These are phyloP conservation scores for Drosophila busckii DNA, from an alignment of 1,140 invertebrate species.

Conservation along the genomic window DNA sequence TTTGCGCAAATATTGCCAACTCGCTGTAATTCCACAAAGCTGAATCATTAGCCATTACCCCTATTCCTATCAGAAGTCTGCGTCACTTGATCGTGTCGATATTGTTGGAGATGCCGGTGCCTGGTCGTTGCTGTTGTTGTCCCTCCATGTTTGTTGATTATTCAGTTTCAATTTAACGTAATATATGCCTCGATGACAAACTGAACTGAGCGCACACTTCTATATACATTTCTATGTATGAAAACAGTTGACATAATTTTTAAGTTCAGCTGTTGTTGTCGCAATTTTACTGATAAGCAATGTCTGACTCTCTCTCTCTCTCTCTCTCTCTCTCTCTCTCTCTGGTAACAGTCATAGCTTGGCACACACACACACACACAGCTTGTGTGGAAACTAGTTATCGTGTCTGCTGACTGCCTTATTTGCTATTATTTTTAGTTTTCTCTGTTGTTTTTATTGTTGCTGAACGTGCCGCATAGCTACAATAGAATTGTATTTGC, in stretches of 20 bases:
- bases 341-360: slow-evolving; percentile 8
- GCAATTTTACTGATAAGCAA: slow-evolving; percentile 45
- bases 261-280: slow-evolving; percentile 21
- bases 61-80: neutral
- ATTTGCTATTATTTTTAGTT: too few relatives aligned
- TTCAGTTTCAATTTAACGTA: slow-evolving; percentile 6
- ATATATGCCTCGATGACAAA: slow-evolving; percentile 5
- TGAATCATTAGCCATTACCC: slow-evolving; percentile 6
- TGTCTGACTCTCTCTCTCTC: slow-evolving; percentile 15
- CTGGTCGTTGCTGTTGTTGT: slow-evolving; percentile 4
- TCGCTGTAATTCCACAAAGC: neutral
- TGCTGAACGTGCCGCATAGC: slow-evolving; percentile 16
- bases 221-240: too few relatives aligned
- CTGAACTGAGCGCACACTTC: too few relatives aligned
- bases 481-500: neutral
- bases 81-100: slow-evolving; percentile 15
- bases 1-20: neutral
- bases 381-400: too few relatives aligned
- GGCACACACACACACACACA: too few relatives aligned
- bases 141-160: neutral
- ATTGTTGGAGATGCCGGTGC: slow-evolving; percentile 24
- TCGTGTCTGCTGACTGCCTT: too few relatives aligned
- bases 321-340: slow-evolving; percentile 21
- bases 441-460: too few relatives aligned
- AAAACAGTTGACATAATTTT: slow-evolving; percentile 65